These are phyloP conservation scores for Mola mola DNA, from an alignment of 2,113 vertebrate species.

Conservation along the genomic window DNA sequence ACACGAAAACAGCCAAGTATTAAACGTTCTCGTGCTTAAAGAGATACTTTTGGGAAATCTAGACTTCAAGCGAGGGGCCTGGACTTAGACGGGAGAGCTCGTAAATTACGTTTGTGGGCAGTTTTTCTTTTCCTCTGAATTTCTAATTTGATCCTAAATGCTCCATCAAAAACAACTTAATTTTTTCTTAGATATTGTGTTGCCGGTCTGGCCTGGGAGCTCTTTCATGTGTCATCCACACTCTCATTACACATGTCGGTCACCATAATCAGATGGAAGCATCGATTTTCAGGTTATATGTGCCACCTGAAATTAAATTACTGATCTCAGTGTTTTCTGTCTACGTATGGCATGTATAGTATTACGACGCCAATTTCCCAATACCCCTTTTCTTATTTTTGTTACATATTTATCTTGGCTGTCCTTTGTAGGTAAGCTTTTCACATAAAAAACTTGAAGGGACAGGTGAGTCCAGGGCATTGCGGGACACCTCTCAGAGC, in stretches of 20 bases:
- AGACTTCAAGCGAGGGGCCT: no score
- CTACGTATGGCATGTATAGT: no score
- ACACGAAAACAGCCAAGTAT: slow-evolving; percentile 12
- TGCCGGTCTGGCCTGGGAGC: background rate
- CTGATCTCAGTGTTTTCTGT: no score
- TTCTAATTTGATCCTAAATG: background rate
- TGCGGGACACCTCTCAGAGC: slow-evolving; percentile 51
- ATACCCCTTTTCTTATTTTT: no score
- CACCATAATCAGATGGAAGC: no score
- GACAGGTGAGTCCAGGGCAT: slow-evolving; percentile 55
- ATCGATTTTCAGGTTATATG: no score
- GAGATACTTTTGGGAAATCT: background rate
- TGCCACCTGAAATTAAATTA: no score
- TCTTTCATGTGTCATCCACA: background rate
- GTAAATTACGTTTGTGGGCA: background rate
- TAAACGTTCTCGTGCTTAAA: slow-evolving; percentile 3
- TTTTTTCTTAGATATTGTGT: background rate
- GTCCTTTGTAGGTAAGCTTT: slow-evolving; percentile 4
- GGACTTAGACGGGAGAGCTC: background rate
- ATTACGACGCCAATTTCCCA: no score
- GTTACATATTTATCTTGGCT: slow-evolving; percentile 16
- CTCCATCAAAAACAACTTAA: background rate
- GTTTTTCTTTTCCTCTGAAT: background rate
- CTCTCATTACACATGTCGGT: background rate
- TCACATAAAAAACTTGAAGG: slow-evolving; percentile 21